phyloP scores from a whole-genome alignment of 2,113 vertebrate genomes.

The Bubo bubo region DNA sequence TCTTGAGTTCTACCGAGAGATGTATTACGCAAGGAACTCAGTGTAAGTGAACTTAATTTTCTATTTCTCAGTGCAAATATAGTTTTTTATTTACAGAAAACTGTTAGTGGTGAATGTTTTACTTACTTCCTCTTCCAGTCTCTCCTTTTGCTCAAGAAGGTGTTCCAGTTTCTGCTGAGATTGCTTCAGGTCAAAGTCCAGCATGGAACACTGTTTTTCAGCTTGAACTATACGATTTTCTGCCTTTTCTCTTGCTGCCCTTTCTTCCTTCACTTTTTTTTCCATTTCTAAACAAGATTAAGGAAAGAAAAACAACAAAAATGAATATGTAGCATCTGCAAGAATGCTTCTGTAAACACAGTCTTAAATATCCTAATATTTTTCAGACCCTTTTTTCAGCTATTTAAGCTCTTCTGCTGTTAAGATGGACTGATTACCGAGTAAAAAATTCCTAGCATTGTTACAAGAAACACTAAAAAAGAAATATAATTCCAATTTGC shows the following conservation, averaged over 20 bases:
- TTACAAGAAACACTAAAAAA: background rate
- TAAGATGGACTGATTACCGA: background rate
- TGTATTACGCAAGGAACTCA: background rate
- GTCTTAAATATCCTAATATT: background rate
- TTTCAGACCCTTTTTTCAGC: background rate
- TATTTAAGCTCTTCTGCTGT: background rate
- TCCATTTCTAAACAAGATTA: conserved; percentile 85
- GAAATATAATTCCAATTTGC: background rate
- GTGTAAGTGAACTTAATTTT: background rate
- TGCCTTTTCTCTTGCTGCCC: conserved; percentile 87
- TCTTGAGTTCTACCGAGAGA: background rate
- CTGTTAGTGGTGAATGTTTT: background rate
- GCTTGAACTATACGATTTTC: conserved; percentile 93
- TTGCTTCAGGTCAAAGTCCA: conserved; percentile 97
- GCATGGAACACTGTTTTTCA: conserved; percentile 97
- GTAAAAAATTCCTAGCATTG: background rate
- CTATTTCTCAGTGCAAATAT: background rate
- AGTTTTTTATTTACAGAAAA: background rate
- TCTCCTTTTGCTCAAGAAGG: conserved; percentile 92
- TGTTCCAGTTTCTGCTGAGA: conserved; percentile 96
- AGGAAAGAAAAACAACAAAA: background rate
- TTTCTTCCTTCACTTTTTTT: conserved; percentile 94
- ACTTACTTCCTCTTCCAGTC: conserved; percentile 93
- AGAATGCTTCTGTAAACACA: background rate
- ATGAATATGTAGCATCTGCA: background rate